Conservation (phyloP, 2,113 vertebrate genomes). For the Antennarius striatus region DNA sequence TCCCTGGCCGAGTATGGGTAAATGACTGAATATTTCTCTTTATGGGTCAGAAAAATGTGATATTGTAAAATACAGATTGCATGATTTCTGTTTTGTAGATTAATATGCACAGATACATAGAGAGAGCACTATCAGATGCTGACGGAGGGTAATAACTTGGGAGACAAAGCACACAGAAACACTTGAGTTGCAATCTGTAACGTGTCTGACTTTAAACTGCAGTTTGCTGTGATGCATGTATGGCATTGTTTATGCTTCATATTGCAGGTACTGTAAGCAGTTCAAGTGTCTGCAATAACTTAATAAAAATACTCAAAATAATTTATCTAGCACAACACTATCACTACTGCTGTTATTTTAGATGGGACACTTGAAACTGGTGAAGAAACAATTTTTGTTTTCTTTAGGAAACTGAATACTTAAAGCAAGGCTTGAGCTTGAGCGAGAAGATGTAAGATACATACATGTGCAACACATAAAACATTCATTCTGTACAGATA, state of each 20-base stretch:
- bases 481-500: constrained; percentile 38
- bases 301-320: background rate
- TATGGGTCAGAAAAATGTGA: constrained; percentile 66
- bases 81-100: background rate
- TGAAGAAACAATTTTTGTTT: background rate
- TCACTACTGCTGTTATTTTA: background rate
- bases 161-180: constrained; percentile 4
- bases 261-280: background rate
- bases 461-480: constrained; percentile 42
- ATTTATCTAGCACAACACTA: background rate
- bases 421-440: constrained; percentile 58
- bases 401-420: constrained; percentile 7
- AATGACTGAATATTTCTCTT: constrained; percentile 94
- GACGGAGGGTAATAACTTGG: constrained; percentile 5
- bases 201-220: too few relatives aligned
- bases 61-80: background rate
- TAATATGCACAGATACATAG: background rate
- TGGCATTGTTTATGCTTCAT: too few relatives aligned
- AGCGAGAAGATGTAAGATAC: constrained; percentile 46
- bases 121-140: constrained; percentile 2
- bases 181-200: background rate
- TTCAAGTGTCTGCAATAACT: background rate
- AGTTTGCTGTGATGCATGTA: too few relatives aligned
- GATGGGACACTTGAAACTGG: background rate
- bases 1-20: constrained; percentile 92